Evolutionary conservation across 2,113 vertebrate genomes (phyloP).

Genomic region (Sus scrofa): DNA sequence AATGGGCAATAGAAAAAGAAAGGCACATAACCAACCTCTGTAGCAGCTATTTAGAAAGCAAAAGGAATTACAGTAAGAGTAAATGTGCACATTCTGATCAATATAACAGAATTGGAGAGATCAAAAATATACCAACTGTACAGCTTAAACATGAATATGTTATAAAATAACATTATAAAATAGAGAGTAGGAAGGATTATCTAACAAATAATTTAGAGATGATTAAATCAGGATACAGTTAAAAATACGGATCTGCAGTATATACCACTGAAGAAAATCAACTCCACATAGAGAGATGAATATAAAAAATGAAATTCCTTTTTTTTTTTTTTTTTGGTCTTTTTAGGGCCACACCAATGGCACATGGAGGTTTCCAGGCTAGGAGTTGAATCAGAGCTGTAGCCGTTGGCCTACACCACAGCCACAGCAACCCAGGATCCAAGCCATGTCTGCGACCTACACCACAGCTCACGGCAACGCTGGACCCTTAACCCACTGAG

Average conservation of each 20-base stretch:
- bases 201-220: not conserved
- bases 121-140: not conserved
- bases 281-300: not conserved
- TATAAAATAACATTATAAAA: not conserved
- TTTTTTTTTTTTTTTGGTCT: too few species aligned
- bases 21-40: not conserved
- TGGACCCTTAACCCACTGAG: too few species aligned
- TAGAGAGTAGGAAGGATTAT: not conserved
- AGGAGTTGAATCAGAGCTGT: too few species aligned
- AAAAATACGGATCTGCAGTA: not conserved
- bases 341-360: too few species aligned
- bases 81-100: not conserved
- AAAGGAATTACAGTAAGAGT: constrained; percentile 6
- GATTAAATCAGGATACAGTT: not conserved
- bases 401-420: too few species aligned
- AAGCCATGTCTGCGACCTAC: too few species aligned
- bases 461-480: too few species aligned
- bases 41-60: not conserved
- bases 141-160: constrained; percentile 18
- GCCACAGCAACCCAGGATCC: too few species aligned
- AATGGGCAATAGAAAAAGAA: not conserved
- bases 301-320: not conserved
- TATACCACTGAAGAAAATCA: constrained; percentile 11
- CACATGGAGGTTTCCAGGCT: too few species aligned
- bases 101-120: not conserved